A percentile compares a stretch with the other conserved stretches of the same genome.
Evolutionary conservation across 2,888 invertebrate species (phyloP).

Genomic region (Coleophora flavipennella): DNA sequence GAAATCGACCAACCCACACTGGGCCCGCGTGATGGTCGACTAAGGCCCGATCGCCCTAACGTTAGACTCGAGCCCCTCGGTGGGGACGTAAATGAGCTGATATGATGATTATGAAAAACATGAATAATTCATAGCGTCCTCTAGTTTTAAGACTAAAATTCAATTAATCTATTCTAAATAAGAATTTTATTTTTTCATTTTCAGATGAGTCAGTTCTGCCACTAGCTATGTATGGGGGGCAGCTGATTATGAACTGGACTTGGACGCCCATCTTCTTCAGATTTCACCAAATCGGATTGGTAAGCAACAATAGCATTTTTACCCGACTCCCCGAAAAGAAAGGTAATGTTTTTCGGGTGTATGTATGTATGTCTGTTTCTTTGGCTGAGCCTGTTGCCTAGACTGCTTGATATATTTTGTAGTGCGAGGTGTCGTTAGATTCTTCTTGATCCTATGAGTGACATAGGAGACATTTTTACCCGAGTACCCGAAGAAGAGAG

Average conservation of each 20-base stretch:
- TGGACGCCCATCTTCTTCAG: conserved; percentile 92
- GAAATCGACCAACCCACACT: too few relatives aligned
- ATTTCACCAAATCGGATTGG: conserved; percentile 38
- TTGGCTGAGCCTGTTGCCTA: too few relatives aligned
- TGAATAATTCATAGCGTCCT: background rate
- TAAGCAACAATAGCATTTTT: conserved; percentile 17
- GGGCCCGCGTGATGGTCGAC: too few relatives aligned
- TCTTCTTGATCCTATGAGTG: too few relatives aligned
- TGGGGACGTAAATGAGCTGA: background rate
- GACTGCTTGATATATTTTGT: too few relatives aligned
- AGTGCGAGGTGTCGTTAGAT: too few relatives aligned
- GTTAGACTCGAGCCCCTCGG: too few relatives aligned
- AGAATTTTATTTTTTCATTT: conserved; percentile 16
- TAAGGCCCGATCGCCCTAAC: too few relatives aligned
- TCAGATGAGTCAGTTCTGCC: conserved; percentile 75
- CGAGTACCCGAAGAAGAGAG: too few relatives aligned
- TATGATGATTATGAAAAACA: background rate
- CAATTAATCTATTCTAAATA: background rate
- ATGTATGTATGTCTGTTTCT: too few relatives aligned
- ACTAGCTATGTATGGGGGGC: conserved; percentile 80
- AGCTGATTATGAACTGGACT: conserved; percentile 85
- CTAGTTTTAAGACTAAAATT: background rate
- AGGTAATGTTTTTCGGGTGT: too few relatives aligned
- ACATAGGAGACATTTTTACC: too few relatives aligned
- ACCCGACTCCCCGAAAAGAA: background rate